These are phyloP conservation scores for Callipepla squamata DNA, from an alignment of 2,113 vertebrate genomes.

Conservation along the genomic window DNA sequence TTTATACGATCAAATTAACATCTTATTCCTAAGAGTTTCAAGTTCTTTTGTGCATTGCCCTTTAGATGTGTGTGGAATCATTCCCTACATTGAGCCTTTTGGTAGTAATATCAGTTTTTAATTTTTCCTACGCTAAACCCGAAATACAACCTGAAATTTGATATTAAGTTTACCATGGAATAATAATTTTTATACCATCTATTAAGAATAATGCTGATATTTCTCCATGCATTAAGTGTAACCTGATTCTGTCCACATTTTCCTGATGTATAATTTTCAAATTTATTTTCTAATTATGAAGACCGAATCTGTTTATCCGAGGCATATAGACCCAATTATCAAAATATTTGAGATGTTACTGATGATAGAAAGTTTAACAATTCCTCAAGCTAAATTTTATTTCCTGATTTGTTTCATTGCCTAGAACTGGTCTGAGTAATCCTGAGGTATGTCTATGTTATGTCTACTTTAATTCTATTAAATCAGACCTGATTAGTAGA, in stretches of 20 bases:
- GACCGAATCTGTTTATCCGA: background rate
- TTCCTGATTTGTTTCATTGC: background rate
- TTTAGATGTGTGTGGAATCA: background rate
- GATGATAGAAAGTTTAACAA: background rate
- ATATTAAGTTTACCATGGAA: background rate
- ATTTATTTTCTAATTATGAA: background rate
- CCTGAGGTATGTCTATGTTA: background rate
- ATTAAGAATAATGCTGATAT: background rate
- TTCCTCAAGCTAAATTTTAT: background rate
- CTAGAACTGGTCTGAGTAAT: background rate
- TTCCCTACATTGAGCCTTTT: background rate
- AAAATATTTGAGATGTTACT: background rate
- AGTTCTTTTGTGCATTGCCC: background rate
- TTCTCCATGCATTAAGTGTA: background rate
- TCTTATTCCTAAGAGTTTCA: background rate
- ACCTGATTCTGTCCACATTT: background rate
- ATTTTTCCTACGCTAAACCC: background rate
- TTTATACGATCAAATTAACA: background rate
- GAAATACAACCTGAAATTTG: background rate
- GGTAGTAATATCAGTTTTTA: background rate
- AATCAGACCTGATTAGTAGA: background rate
- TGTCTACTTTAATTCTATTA: background rate
- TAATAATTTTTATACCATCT: background rate
- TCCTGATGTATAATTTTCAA: background rate
- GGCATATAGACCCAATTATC: background rate